These are phyloP conservation scores for Epizoanthus scotinus DNA, from an alignment of 92 coral and sea anemone species.

Conservation along the genomic window DNA sequence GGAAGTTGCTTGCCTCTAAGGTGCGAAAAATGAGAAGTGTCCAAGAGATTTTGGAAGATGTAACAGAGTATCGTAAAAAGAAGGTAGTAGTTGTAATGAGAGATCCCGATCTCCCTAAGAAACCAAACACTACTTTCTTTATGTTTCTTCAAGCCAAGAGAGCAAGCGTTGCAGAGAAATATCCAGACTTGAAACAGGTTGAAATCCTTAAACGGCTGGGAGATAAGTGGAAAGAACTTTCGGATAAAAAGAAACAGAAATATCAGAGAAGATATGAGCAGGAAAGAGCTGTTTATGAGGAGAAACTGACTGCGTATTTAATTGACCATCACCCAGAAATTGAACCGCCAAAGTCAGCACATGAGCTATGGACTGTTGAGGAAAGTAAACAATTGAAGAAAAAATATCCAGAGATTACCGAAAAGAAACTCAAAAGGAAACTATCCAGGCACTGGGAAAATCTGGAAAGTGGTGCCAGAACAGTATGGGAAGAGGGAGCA, in stretches of 20 bases:
- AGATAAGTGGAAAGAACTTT: slow-evolving; percentile 60
- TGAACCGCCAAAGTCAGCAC: slow-evolving; percentile 55
- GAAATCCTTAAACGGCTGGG: slow-evolving; percentile 47
- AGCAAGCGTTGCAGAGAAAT: slow-evolving; percentile 23
- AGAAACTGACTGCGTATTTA: slow-evolving; percentile 46
- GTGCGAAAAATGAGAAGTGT: slow-evolving; percentile 64
- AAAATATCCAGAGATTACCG: slow-evolving; percentile 56
- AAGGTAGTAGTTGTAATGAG: neutral
- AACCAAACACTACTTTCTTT: slow-evolving; percentile 49
- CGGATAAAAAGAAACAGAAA: slow-evolving; percentile 59
- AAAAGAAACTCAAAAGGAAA: slow-evolving; percentile 64
- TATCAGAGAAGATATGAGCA: slow-evolving; percentile 50
- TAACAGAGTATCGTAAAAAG: neutral
- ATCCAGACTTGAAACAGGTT: slow-evolving; percentile 33
- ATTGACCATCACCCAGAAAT: slow-evolving; percentile 47
- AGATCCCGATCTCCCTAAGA: slow-evolving; percentile 47
- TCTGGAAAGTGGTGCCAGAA: slow-evolving; percentile 44
- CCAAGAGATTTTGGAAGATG: slow-evolving; percentile 58
- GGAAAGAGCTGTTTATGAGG: slow-evolving; percentile 45
- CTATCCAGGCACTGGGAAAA: slow-evolving; percentile 62
- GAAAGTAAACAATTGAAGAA: slow-evolving; percentile 36
- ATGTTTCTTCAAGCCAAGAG: slow-evolving; percentile 44
- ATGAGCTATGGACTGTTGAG: slow-evolving; percentile 59
- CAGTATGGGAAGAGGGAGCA: slow-evolving; percentile 53
- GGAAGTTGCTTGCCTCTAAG: slow-evolving; percentile 38